These are phyloP conservation scores for Sebastes itinus DNA, from an alignment of 2,797 vertebrate species.

Conservation along the genomic window DNA sequence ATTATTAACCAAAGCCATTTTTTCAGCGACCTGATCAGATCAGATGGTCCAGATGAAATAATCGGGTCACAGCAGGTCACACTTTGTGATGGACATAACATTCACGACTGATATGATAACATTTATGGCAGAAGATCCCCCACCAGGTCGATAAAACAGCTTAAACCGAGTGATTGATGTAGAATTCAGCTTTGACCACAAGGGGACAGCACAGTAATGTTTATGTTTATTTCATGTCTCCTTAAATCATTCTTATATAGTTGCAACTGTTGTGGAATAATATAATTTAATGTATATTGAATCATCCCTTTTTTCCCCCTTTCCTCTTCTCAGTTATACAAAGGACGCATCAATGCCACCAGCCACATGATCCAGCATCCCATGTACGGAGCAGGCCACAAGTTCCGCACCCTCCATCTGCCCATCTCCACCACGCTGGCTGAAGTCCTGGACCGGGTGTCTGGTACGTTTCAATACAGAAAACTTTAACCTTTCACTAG, in stretches of 20 bases:
- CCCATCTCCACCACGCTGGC: conserved; percentile 97
- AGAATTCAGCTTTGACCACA: conserved; percentile 40
- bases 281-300: no score
- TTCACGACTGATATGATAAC: background rate
- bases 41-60: no score
- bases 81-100: no score
- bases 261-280: no score
- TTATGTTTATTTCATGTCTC: no score
- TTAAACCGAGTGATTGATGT: background rate
- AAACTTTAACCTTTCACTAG: background rate
- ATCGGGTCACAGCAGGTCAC: no score
- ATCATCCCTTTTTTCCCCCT: no score
- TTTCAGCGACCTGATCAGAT: rapidly evolving
- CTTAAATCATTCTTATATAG: no score
- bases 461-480: conserved; percentile 81
- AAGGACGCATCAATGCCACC: conserved; percentile 98
- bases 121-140: background rate
- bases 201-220: conserved; percentile 48
- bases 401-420: conserved; percentile 96
- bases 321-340: conserved; percentile 87
- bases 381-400: conserved; percentile 98
- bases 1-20: no score
- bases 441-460: conserved; percentile 97
- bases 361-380: conserved; percentile 99
- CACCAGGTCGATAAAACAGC: background rate